Base-by-base conservation (phyloP, 2,113 vertebrate genomes). In the Amphilophus citrinellus region DNA sequence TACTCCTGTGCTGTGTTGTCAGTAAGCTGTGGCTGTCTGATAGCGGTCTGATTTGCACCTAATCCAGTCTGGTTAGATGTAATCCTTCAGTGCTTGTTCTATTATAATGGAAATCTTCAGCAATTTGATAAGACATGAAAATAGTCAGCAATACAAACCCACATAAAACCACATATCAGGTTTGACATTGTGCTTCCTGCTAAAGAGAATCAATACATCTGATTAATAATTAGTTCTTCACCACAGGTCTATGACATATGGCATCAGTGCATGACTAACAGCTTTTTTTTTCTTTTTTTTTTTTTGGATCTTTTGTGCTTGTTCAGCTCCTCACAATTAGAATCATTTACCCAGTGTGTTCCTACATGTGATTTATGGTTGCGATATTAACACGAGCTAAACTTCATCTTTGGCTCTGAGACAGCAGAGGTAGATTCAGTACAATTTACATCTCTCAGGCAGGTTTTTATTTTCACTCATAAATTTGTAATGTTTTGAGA, bases 401-500 rank as follows among this genome's bases (percentile, higher is more conserved):
- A 78, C 60, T 65, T 73, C 30, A 9, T 57, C 56, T 87, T 61
- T 20, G 24, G 10, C 32, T 79, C 61, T 15, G 32, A 15, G 18
- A 37, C 42, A 22, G 60, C 79, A 24, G 77, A 68, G 39, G 47
- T 60, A 68, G 11, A 79, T 76, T 71, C 61, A 58, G 27, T 20
- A 13, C 0, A 15, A 77, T 88, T 68, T 84, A 68, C n/a, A 56
- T 84, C 63, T 82, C 42, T 63, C 62, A 35, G 63, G 73, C 86
- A 76, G 35, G 14, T 78, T 85, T 87, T 82, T 84, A 83, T 85
- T 91, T 84, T 85, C 75, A 10, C 56, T 77, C 80, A 76, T 86
- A 83, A 78, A 88, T 91, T 76, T 81, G 50, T 76, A 79, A 84
- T 88, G 79, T 60, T 84, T 82, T 87, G 76, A 91, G 78, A 82